phyloP scores from a whole-genome alignment of 2,113 vertebrate species.

The Cryptotis parvus region DNA sequence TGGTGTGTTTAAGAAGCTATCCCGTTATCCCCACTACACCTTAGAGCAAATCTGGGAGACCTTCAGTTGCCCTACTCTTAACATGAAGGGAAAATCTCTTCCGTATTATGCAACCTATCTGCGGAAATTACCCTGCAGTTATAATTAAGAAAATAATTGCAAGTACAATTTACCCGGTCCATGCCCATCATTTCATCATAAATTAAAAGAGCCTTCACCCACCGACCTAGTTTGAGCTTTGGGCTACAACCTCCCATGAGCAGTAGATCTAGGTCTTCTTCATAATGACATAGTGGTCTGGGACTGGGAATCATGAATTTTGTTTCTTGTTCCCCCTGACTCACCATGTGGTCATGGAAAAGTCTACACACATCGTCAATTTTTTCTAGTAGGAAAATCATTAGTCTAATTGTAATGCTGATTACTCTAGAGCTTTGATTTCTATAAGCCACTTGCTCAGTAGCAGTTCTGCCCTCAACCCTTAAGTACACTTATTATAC shows the following conservation, averaged over 20 bases:
- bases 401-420: slow-evolving; percentile 73
- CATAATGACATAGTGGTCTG: not conserved
- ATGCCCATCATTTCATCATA: slow-evolving; percentile 69
- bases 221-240: slow-evolving; percentile 73
- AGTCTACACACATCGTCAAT: slow-evolving; percentile 61
- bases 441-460: slow-evolving; percentile 50
- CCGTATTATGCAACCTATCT: slow-evolving; percentile 38
- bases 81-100: not conserved
- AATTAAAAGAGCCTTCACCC: slow-evolving; percentile 72
- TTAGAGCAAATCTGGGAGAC: slow-evolving; percentile 49
- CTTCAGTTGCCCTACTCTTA: slow-evolving; percentile 71
- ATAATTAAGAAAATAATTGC: slow-evolving; percentile 85
- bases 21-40: not conserved
- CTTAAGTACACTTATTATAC: slow-evolving; percentile 49
- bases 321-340: slow-evolving; percentile 61
- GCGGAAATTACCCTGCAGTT: slow-evolving; percentile 76
- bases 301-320: slow-evolving; percentile 38
- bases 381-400: slow-evolving; percentile 68
- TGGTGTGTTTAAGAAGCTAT: not conserved
- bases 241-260: slow-evolving; percentile 49
- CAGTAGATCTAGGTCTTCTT: slow-evolving; percentile 29
- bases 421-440: slow-evolving; percentile 76
- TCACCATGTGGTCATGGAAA: slow-evolving; percentile 71
- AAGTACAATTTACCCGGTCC: slow-evolving; percentile 66
- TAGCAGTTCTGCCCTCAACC: slow-evolving; percentile 43